A percentile compares a stretch with the other conserved stretches of the same genome.
These are phyloP conservation scores for Mystacornis crossleyi DNA, from an alignment of 2,113 vertebrate genomes.

Conservation along the genomic window DNA sequence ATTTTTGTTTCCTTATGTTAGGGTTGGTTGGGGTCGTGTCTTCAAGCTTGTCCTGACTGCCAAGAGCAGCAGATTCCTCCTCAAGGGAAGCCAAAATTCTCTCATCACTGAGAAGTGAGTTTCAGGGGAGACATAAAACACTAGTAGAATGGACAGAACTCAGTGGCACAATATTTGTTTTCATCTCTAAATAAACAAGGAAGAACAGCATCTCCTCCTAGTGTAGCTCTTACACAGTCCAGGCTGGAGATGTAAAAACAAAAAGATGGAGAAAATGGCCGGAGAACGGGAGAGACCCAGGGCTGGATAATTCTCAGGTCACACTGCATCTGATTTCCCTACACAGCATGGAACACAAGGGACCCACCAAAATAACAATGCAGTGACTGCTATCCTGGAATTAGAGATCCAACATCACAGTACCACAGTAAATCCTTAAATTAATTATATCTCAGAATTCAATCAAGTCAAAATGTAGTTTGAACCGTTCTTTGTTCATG, in stretches of 20 bases:
- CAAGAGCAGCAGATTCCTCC: neutral
- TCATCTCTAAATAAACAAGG: neutral
- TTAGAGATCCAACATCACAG: neutral
- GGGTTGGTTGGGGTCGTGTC: neutral
- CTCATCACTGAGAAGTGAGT: neutral
- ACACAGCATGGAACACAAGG: neutral
- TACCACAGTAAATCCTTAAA: neutral
- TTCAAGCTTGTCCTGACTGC: neutral
- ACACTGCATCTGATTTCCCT: neutral
- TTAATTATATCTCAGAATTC: neutral
- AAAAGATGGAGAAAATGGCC: neutral
- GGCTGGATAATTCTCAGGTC: neutral
- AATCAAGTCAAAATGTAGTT: neutral
- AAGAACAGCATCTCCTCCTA: conserved; percentile 3
- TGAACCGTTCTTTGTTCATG: fast-evolving
- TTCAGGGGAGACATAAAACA: neutral
- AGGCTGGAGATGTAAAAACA: neutral
- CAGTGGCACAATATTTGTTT: neutral
- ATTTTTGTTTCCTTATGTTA: neutral
- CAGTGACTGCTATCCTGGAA: neutral
- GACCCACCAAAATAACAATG: neutral
- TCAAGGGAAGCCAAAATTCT: neutral
- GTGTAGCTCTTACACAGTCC: neutral
- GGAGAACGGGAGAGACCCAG: neutral
- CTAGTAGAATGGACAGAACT: neutral